Evolutionary conservation across 2,888 invertebrate species (phyloP).

Genomic region (Coenonympha arcania): DNA sequence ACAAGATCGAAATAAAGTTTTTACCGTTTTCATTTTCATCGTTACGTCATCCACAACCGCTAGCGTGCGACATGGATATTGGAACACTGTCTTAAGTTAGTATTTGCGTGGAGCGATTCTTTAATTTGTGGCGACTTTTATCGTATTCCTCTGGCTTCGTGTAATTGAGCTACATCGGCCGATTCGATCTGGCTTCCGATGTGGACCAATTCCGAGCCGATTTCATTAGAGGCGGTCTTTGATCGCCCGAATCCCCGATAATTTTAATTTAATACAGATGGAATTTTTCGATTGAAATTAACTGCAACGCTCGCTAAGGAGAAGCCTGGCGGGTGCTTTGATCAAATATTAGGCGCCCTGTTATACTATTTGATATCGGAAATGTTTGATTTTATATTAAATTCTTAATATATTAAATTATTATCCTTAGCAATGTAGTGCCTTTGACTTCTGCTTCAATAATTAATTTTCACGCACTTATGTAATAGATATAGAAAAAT

Average conservation of each 20-base stretch:
- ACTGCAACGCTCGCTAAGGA: conserved; percentile 28
- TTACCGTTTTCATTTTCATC: no score
- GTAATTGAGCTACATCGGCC: conserved; percentile 54
- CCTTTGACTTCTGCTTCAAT: neutral
- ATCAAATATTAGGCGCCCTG: conserved; percentile 30
- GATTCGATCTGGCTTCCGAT: conserved; percentile 48
- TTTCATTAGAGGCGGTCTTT: conserved; percentile 56
- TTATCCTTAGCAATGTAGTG: conserved; percentile 12
- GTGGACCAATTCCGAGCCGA: conserved; percentile 59
- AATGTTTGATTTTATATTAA: conserved; percentile 27
- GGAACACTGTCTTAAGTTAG: conserved; percentile 29
- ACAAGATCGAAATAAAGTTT: no score
- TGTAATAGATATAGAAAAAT: no score
- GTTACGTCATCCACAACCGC: no score
- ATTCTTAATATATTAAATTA: conserved; percentile 23
- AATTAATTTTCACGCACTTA: no score
- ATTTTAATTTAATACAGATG: conserved; percentile 57
- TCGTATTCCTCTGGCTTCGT: conserved; percentile 60
- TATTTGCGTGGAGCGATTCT: conserved; percentile 52
- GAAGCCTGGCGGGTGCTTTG: conserved; percentile 30
- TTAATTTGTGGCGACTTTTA: conserved; percentile 67
- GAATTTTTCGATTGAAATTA: conserved; percentile 41
- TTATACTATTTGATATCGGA: conserved; percentile 22
- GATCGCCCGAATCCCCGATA: conserved; percentile 49
- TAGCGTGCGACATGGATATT: neutral